Base-by-base conservation (phyloP, 2,113 vertebrate genomes). In the Poecilia latipinna region DNA sequence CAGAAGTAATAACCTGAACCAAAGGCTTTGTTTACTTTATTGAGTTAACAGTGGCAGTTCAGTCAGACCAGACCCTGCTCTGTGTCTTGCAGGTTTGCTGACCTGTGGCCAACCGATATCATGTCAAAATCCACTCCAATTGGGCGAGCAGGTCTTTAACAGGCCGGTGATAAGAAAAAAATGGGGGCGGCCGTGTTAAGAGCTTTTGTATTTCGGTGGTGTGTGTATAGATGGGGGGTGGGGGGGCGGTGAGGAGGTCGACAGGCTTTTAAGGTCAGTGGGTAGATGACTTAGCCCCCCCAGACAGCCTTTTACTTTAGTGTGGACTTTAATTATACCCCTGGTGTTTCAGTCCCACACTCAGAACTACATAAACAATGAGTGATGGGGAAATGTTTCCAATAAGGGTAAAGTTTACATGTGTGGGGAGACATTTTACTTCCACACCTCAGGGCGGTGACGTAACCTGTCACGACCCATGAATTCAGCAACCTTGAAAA, bases 71-170 rank as follows among this genome's bases (percentile, higher is more conserved):
- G 35, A 51, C 11, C 65, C 35, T 24, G 42, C 11, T 31, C 68
- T 32, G 51, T 13, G 24, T 65, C 65, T 70, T 62, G n/a, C 65
- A 24, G 61, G 24, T 81, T 79, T 8, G 61, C 72, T 86, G 91
- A 90, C 90, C 90, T 79, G 85, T 61, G 78, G 65, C 72, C 37
- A 74, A 84, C 89, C 83, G 76, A 69, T 37, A 76, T 84, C 86
- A 89, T 76, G 88, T 91, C 90, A 89, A 84, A 90, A 89, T 81
- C 88, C 81, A 35, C 82, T 88, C 81, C 90, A 89, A 92, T 89
- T 91, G 88, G 81, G 64, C 4, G 35, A 15, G 78, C 70, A 64
- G 73, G 80, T 76, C 90, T 88, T 85, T 81, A 80, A 70, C 85
- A 73, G 61, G 42, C 1, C 26, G 67, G 42, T 81, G 84, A 85